Base-by-base conservation (phyloP, 2,113 vertebrate species). In the Macaca nemestrina region DNA sequence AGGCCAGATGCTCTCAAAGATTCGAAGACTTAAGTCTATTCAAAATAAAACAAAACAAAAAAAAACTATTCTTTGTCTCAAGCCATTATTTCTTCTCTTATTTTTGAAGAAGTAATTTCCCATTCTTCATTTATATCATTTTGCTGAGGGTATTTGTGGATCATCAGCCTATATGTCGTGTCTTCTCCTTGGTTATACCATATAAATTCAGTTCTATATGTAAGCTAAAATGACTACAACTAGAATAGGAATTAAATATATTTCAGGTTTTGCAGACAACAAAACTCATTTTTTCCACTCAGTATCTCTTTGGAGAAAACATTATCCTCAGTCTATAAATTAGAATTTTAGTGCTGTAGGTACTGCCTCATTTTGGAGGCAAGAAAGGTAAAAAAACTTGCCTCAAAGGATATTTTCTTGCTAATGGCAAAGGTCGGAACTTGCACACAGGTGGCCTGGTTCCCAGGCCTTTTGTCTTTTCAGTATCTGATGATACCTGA, bases 81-180 rank as follows among this genome's bases (percentile, higher is more conserved):
- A 97, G 96, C 95, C 97, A 96, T 97, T 97, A 98, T 89, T 97
- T 73, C 82, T 97, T 84, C 95, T 95, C 83, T 96, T 84, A 81
- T 90, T 90, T 80, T 94, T 76, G 85, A 82, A 90, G 55, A 96
- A n/a, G 79, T 9, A 43, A 95, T 88, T 52, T 16, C 55, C 90
- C 97, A 95, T 96, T 97, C 96, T 96, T 97, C 88, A 90, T 96
- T 87, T 95, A 38, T 95, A 95, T 96, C 50, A 50, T 79, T 84
- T 61, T 57, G 78, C 90, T 67, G 38, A 84, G 89, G 59, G 85
- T 96, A 97, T 97, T 89, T 97, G 92, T 72, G 95, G 93, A 89
- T 80, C 22, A 5, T 96, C 96, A 98, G 93, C 59, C 94, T 96
- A 92, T 98, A 84, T 22, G 70, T n/a, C 97, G 94, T 91, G 78